phyloP scores from a whole-genome alignment of 1,140 invertebrate species.

The Drosophila serrata region DNA sequence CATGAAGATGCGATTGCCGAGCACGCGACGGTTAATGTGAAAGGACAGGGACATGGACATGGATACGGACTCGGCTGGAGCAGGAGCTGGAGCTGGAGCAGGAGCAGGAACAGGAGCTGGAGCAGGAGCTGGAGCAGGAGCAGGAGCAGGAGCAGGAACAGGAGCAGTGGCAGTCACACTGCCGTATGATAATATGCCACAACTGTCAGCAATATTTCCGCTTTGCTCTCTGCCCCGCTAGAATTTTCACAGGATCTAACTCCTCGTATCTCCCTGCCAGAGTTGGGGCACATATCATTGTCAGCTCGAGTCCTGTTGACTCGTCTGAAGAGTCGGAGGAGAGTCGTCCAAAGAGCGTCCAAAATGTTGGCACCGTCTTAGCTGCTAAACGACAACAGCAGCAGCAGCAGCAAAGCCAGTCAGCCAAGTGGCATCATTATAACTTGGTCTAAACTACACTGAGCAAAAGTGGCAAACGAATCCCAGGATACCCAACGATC shows the following conservation, averaged over 20 bases:
- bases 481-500: not conserved
- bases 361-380: conserved; percentile 75
- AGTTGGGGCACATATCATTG: conserved; percentile 77
- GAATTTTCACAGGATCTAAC: not conserved
- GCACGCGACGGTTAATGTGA: conserved; percentile 43
- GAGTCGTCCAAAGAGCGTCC: conserved; percentile 50
- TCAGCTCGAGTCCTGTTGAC: conserved; percentile 75
- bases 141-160: no score
- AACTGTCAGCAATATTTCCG: conserved; percentile 82
- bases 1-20: conserved; percentile 41
- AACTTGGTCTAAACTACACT: conserved; percentile 66
- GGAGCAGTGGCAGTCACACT: conserved; percentile 16
- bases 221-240: conserved; percentile 17
- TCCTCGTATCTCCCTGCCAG: not conserved
- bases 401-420: conserved; percentile 42
- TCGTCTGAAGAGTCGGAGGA: conserved; percentile 70
- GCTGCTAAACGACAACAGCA: conserved; percentile 65
- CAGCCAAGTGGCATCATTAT: conserved; percentile 71
- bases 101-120: no score
- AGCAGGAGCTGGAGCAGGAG: not conserved
- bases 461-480: conserved; percentile 7
- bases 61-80: conserved; percentile 9
- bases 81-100: not conserved
- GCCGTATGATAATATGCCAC: conserved; percentile 78
- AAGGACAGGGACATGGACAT: conserved; percentile 27